These are phyloP conservation scores for Bombyx mori DNA, from an alignment of 1,140 invertebrate genomes.

Conservation along the genomic window DNA sequence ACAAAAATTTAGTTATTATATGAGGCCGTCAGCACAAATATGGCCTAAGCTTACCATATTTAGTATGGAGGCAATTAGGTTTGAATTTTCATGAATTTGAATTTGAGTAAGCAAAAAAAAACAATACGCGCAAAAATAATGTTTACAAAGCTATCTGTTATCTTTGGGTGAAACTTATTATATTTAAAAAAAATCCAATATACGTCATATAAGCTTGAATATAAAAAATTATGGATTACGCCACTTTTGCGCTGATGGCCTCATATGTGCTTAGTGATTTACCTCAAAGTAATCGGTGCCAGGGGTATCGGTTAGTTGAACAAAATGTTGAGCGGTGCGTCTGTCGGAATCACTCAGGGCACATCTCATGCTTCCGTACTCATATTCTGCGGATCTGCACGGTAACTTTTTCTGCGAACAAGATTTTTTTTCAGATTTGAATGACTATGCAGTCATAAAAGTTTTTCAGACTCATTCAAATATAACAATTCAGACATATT, in stretches of 20 bases:
- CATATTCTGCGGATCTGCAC: constrained; percentile 93
- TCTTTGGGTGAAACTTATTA: background rate
- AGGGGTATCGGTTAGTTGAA: constrained; percentile 89
- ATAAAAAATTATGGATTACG: too few species aligned
- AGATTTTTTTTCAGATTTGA: background rate
- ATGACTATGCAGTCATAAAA: background rate
- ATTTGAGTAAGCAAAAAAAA: too few species aligned
- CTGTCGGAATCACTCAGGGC: constrained; percentile 91
- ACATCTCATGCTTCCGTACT: constrained; percentile 92
- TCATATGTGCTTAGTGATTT: constrained; percentile 3
- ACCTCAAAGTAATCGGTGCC: constrained; percentile 94
- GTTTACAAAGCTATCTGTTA: too few species aligned
- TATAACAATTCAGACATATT: too few species aligned
- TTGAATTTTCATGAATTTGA: too few species aligned
- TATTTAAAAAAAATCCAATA: background rate
- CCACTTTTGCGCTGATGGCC: too few species aligned
- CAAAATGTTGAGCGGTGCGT: constrained; percentile 85
- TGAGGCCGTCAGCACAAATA: background rate
- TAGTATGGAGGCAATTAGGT: background rate
- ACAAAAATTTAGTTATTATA: background rate
- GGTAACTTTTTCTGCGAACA: constrained; percentile 82
- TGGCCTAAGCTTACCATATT: background rate
- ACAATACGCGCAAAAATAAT: too few species aligned
- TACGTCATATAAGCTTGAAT: too few species aligned
- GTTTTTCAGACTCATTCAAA: too few species aligned